phyloP scores from a whole-genome alignment of 2,797 vertebrate genomes.

The Tapera naevia region DNA sequence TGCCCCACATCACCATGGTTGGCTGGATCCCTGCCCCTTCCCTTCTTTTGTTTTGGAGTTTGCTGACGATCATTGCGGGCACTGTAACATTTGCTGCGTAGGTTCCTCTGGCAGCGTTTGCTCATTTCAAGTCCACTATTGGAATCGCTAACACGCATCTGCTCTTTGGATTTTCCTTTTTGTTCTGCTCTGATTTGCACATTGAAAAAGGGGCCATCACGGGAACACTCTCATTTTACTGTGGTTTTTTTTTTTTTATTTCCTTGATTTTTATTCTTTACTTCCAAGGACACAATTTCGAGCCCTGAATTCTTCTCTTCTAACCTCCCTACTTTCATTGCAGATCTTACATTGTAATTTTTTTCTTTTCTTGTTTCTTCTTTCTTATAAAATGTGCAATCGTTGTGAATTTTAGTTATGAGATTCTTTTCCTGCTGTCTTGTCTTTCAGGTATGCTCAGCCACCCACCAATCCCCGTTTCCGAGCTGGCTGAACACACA shows the following conservation, averaged over 20 bases:
- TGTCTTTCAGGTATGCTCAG: slow-evolving; percentile 91
- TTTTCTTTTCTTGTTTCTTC: slow-evolving; percentile 47
- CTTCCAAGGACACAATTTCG: slow-evolving; percentile 73
- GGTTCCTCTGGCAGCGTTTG: slow-evolving; percentile 64
- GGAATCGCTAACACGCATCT: slow-evolving; percentile 72
- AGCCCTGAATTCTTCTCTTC: slow-evolving; percentile 82
- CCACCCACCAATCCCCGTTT: slow-evolving; percentile 94
- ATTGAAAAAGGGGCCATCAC: slow-evolving; percentile 53
- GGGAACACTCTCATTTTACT: slow-evolving; percentile 58
- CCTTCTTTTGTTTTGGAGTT: neutral
- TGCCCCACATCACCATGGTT: neutral
- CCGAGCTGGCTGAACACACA: slow-evolving; percentile 94
- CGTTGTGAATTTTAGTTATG: neutral
- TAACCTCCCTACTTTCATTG: slow-evolving; percentile 75
- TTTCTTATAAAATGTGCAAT: slow-evolving; percentile 13
- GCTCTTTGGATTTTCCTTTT: slow-evolving; percentile 48
- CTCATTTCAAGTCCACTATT: slow-evolving; percentile 76
- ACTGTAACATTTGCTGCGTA: slow-evolving; percentile 34
- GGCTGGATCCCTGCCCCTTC: slow-evolving; percentile 28
- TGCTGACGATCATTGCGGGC: neutral
- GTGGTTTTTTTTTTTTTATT: neutral
- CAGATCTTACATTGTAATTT: slow-evolving; percentile 73
- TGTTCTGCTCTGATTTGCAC: slow-evolving; percentile 45
- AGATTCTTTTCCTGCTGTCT: slow-evolving; percentile 49
- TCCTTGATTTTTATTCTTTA: slow-evolving; percentile 20